Percentiles rank a stretch among this genome's conserved stretches.
phyloP scores from a whole-genome alignment of 2,797 vertebrate genomes.

The Carcharodon carcharias region DNA sequence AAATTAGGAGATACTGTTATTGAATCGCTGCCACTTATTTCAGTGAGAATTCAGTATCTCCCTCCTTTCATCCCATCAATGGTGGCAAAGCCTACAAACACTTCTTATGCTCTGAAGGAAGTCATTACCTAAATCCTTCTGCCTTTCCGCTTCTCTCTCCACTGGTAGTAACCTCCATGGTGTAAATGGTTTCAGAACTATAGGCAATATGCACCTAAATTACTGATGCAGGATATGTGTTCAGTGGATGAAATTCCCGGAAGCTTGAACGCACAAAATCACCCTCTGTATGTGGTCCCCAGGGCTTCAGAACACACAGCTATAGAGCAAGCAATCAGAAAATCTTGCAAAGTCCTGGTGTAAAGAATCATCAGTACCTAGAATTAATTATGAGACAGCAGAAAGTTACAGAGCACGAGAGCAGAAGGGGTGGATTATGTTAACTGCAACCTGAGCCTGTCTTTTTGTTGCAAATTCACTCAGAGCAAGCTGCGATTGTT shows the following conservation, averaged over 20 bases:
- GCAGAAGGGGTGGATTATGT: background rate
- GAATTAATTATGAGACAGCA: background rate
- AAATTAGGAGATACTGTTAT: background rate
- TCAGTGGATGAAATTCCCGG: background rate
- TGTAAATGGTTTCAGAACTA: background rate
- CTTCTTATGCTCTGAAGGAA: background rate
- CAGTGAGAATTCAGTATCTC: background rate
- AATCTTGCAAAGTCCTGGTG: background rate
- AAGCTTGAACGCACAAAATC: background rate
- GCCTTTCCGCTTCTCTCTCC: background rate
- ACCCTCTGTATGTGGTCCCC: background rate
- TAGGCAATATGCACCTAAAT: background rate
- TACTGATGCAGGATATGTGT: background rate
- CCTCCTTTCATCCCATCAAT: background rate
- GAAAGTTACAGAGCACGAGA: background rate
- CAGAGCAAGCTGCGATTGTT: background rate
- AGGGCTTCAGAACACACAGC: background rate
- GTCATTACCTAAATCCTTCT: background rate
- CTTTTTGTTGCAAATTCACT: background rate
- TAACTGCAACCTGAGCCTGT: background rate
- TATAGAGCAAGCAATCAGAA: background rate
- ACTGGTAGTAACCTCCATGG: background rate
- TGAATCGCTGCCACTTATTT: background rate
- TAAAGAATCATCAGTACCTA: background rate
- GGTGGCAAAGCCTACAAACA: background rate